Evolutionary conservation across 2,113 vertebrate genomes (phyloP), one percentile per base, ranked within the genome.

Genomic region (Nyctibius bracteatus): DNA sequence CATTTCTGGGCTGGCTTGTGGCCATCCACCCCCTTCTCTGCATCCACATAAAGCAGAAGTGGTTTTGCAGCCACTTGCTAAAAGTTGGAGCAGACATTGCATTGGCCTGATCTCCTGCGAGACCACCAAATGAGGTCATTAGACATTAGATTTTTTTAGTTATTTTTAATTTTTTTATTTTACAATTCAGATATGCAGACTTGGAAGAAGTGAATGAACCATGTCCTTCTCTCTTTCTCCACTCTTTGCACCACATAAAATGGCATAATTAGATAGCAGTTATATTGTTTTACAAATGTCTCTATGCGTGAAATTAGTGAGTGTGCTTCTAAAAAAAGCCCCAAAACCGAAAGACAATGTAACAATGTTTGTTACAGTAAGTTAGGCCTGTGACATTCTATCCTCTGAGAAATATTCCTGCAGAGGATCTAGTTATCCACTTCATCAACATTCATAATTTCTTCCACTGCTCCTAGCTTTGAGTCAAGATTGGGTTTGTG

Each of bases 321-420:
- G 77, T 33, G 55, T 68, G 83, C 75, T 94, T 92, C 88, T 57
- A 91, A 92, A 91, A 93, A 88, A 94, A 71, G 5, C 85, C 65
- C 65, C 62, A 63, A 81, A 93, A 65, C 77, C 9, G 6, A 66
- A 87, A 86, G 81, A 71, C 57, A n/a, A 59, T 75, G 57, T n/a
- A n/a, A n/a, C 80, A 66, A 23, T 86, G 90, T 96, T 97, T 96
- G 92, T 96, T 94, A 94, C 87, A 96, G 82, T 89, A 83, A 95
- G 90, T 94, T 97, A 94, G 82, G 87, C 80, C 44, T 87, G 52
- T 96, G 96, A 96, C 95, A 96, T 95, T 95, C 89, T 96, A 74
- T 94, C 82, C 78, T 89, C 87, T 96, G 96, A 96, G 96, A 97
- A 96, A 97, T 97, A 92, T 72, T 95, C 77, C 81, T 92, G 67